A percentile compares a stretch with the other conserved stretches of the same genome.
These are phyloP conservation scores for Plutella xylostella DNA, from an alignment of 2,888 invertebrate genomes.

Conservation along the genomic window DNA sequence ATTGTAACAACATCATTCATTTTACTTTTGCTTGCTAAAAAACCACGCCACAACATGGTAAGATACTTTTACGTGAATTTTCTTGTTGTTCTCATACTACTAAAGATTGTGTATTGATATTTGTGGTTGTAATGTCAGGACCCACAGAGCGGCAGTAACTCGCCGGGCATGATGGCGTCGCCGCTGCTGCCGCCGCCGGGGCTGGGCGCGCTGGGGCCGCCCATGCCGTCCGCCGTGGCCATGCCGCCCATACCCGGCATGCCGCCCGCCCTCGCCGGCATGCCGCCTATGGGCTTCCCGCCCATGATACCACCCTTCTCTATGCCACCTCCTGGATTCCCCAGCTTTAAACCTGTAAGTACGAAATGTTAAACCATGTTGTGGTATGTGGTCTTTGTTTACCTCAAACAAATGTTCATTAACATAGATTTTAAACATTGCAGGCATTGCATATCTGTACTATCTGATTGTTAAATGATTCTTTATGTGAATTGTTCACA, in stretches of 20 bases:
- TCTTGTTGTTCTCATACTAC: no score
- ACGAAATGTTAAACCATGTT: no score
- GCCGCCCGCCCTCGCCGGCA: slow-evolving; percentile 47
- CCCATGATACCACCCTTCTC: slow-evolving; percentile 80
- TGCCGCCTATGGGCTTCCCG: slow-evolving; percentile 66
- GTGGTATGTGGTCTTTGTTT: no score
- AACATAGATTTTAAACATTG: no score
- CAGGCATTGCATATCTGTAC: no score
- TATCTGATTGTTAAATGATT: no score
- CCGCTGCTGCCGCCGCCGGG: slow-evolving; percentile 55
- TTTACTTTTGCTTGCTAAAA: no score
- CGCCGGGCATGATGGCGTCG: slow-evolving; percentile 50
- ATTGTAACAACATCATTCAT: no score
- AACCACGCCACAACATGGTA: no score
- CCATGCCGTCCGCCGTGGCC: not conserved
- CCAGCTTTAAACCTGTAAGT: slow-evolving; percentile 39
- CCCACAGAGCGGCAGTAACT: slow-evolving; percentile 44
- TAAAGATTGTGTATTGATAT: no score
- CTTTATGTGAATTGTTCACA: not conserved
- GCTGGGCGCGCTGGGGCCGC: slow-evolving; percentile 37
- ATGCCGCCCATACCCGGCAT: slow-evolving; percentile 51
- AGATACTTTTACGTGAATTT: no score
- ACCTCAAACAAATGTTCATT: no score
- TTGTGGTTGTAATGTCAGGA: slow-evolving; percentile 37
- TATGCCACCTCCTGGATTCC: slow-evolving; percentile 84